Percentiles rank a stretch among this genome's conserved stretches.
Evolutionary conservation across 2,797 vertebrate genomes (phyloP).

Genomic region (Iguana delicatissima): DNA sequence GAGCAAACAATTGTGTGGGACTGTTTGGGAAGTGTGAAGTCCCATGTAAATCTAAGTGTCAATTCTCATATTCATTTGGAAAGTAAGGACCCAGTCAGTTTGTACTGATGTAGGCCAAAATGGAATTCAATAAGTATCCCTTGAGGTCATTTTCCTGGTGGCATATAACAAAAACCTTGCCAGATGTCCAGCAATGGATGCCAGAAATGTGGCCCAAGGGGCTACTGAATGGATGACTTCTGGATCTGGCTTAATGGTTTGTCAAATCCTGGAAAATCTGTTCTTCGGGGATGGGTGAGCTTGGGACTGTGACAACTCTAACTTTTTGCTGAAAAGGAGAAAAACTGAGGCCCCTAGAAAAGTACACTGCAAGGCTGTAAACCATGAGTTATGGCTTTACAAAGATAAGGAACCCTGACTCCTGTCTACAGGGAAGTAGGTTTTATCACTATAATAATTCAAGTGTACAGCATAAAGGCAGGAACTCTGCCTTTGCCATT

Average conservation of each 20-base stretch:
- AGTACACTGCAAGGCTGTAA: slow-evolving; percentile 32
- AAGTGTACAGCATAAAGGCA: slow-evolving; percentile 63
- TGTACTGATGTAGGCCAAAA: neutral
- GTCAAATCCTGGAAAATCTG: neutral
- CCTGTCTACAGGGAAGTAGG: slow-evolving; percentile 71
- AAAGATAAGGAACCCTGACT: slow-evolving; percentile 68
- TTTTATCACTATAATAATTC: slow-evolving; percentile 76
- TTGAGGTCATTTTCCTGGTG: neutral
- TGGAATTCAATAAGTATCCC: neutral
- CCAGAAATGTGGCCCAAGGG: no score
- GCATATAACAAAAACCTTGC: neutral
- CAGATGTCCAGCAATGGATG: neutral
- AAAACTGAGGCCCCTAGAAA: neutral
- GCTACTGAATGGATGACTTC: neutral
- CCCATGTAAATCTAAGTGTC: neutral
- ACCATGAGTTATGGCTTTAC: slow-evolving; percentile 56
- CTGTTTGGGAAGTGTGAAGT: neutral
- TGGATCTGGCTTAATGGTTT: neutral
- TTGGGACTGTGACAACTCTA: slow-evolving; percentile 18
- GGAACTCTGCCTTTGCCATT: slow-evolving; percentile 56
- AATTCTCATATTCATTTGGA: neutral
- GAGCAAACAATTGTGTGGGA: neutral
- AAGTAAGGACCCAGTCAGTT: neutral
- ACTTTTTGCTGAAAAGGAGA: slow-evolving; percentile 1
- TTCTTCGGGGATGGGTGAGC: neutral